Percentiles rank a stretch among this genome's conserved stretches.
These are phyloP conservation scores for Cryptus viduatorius DNA, from an alignment of 2,888 invertebrate species.

Conservation along the genomic window DNA sequence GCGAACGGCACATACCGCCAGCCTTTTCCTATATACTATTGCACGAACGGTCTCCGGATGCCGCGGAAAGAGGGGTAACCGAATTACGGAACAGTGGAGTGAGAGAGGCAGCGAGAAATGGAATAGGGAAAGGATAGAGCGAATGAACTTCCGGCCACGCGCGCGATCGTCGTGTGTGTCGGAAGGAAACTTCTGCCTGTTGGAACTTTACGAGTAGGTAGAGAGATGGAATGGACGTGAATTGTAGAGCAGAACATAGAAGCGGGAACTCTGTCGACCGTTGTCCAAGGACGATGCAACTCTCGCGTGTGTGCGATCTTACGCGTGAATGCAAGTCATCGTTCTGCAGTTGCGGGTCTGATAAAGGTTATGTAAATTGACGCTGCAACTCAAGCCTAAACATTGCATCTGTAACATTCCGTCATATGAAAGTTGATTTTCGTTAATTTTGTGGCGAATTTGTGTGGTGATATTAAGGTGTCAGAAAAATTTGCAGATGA, in stretches of 20 bases:
- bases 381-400: background rate
- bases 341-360: background rate
- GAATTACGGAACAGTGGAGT: conserved; percentile 72
- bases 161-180: conserved; percentile 38
- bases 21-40: background rate
- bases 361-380: background rate
- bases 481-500: no score
- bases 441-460: background rate
- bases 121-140: conserved; percentile 46
- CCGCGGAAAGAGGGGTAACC: conserved; percentile 71
- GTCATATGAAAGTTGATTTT: background rate
- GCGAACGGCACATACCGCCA: conserved; percentile 29
- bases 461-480: no score
- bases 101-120: conserved; percentile 52
- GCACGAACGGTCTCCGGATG: conserved; percentile 49
- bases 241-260: background rate
- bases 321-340: conserved; percentile 4
- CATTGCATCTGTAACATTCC: background rate
- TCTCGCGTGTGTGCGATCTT: background rate
- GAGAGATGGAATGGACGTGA: conserved; percentile 26
- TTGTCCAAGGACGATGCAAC: conserved; percentile 14
- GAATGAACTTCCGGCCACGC: conserved; percentile 58
- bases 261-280: background rate
- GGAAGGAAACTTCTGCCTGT: conserved; percentile 56
- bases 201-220: conserved; percentile 49